Evolutionary conservation across 2,888 invertebrate genomes (phyloP).

Genomic region (Ennomos quercinarius): DNA sequence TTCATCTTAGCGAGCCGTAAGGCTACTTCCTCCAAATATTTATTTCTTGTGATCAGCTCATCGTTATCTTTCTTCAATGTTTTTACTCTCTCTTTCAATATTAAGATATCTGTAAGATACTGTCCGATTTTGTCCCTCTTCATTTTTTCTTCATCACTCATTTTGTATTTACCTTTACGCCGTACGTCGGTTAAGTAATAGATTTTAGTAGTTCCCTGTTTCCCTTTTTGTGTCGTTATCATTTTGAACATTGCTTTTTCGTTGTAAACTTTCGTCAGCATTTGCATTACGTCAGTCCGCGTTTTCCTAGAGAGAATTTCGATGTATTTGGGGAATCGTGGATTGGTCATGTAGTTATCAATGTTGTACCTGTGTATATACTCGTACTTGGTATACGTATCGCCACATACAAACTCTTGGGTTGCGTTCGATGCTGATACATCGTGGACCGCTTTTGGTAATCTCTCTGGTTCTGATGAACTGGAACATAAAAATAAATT

Average conservation of each 20-base stretch:
- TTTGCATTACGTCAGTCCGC: constrained; percentile 46
- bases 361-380: constrained; percentile 58
- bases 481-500: constrained; percentile 12
- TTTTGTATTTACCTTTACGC: constrained; percentile 41
- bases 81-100: constrained; percentile 42
- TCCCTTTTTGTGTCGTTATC: constrained; percentile 53
- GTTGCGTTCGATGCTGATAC: constrained; percentile 30
- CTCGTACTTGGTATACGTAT: constrained; percentile 49
- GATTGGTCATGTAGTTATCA: constrained; percentile 54
- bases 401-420: constrained; percentile 34
- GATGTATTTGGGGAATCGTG: constrained; percentile 54
- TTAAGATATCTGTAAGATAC: constrained; percentile 38
- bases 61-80: constrained; percentile 38
- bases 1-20: constrained; percentile 36
- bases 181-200: constrained; percentile 51
- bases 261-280: constrained; percentile 54
- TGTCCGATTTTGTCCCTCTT: constrained; percentile 41
- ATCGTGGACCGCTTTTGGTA: constrained; percentile 8
- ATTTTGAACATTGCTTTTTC: constrained; percentile 60
- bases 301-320: constrained; percentile 53
- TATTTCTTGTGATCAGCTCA: constrained; percentile 39
- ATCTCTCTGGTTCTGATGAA: constrained; percentile 16
- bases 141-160: constrained; percentile 41
- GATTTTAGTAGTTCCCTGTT: constrained; percentile 55
- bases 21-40: constrained; percentile 39